Evolutionary conservation across 2,113 vertebrate genomes (phyloP).

Genomic region (Aramus guarauna): DNA sequence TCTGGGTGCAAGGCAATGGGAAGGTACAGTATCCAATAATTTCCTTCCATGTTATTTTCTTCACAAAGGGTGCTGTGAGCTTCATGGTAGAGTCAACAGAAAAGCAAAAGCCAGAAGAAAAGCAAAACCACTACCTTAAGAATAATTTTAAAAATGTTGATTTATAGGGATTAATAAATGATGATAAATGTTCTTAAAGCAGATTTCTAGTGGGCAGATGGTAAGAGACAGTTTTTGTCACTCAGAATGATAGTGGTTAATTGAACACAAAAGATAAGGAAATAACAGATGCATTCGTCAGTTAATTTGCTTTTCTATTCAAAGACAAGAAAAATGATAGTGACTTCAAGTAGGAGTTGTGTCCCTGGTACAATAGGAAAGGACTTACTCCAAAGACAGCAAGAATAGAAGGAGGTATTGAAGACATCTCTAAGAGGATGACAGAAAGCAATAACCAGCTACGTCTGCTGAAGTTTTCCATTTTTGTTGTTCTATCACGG

Average conservation of each 20-base stretch:
- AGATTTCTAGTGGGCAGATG: slow-evolving; percentile 53
- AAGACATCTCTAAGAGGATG: not conserved
- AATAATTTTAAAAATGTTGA: not conserved
- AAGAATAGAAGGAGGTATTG: not conserved
- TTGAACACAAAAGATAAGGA: slow-evolving; percentile 42
- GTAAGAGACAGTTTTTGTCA: slow-evolving; percentile 36
- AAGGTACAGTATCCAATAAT: not conserved
- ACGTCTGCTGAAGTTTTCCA: not conserved
- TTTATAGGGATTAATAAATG: not conserved
- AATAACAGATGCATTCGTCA: slow-evolving; percentile 40
- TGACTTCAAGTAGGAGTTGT: slow-evolving; percentile 30
- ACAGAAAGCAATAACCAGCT: slow-evolving; percentile 10
- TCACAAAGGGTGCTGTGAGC: not conserved
- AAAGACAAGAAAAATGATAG: not conserved
- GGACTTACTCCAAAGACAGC: not conserved
- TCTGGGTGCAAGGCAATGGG: not conserved
- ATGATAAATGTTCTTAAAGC: slow-evolving; percentile 3
- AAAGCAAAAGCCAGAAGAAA: not conserved
- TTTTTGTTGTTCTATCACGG: not conserved
- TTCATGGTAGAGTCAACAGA: not conserved
- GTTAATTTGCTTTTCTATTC: slow-evolving; percentile 6
- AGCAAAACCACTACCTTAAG: not conserved
- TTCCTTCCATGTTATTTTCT: not conserved
- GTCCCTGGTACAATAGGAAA: not conserved
- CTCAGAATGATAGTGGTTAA: slow-evolving; percentile 31